Conservation (phyloP, 2,888 invertebrate species). For the Drosophila birchii region DNA sequence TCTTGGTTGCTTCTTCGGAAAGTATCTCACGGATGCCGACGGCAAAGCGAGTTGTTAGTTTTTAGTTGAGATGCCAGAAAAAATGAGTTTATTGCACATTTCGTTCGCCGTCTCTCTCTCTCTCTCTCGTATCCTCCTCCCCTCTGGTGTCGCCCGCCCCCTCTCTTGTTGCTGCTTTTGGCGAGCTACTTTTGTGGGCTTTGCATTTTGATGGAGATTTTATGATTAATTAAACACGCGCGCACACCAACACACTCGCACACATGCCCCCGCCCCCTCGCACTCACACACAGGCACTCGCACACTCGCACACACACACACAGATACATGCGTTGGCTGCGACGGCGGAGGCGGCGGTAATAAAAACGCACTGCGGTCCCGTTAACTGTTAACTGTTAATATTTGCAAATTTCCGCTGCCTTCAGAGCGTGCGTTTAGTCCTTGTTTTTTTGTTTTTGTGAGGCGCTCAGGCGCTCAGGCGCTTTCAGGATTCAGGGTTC, state of each 20-base stretch:
- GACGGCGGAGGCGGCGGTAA: constrained; percentile 37
- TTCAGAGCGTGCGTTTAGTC: background rate
- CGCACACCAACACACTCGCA: constrained; percentile 42
- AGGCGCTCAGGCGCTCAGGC: background rate
- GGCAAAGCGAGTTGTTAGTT: constrained; percentile 23
- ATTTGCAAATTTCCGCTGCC: constrained; percentile 14
- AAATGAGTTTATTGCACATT: constrained; percentile 43
- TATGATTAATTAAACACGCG: constrained; percentile 79
- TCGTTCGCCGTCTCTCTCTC: constrained; percentile 3
- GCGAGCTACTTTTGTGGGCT: constrained; percentile 37
- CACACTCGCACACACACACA: constrained; percentile 26
- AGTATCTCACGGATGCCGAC: constrained; percentile 39
- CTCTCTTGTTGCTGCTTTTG: constrained; percentile 20
- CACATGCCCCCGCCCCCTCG: constrained; percentile 35
- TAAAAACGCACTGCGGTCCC: constrained; percentile 43
- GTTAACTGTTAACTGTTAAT: constrained; percentile 26
- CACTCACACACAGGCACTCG: constrained; percentile 32
- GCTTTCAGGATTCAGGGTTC: constrained; percentile 9
- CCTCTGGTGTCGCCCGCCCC: background rate
- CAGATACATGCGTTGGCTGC: constrained; percentile 28
- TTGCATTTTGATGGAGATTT: constrained; percentile 55
- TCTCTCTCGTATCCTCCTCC: background rate
- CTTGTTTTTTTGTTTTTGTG: background rate
- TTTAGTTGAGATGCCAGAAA: constrained; percentile 7
- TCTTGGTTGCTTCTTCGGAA: background rate